Percentiles rank a stretch among this genome's conserved stretches.
These are phyloP conservation scores for Hedychridium roseum DNA, from an alignment of 2,888 invertebrate species.

Conservation along the genomic window DNA sequence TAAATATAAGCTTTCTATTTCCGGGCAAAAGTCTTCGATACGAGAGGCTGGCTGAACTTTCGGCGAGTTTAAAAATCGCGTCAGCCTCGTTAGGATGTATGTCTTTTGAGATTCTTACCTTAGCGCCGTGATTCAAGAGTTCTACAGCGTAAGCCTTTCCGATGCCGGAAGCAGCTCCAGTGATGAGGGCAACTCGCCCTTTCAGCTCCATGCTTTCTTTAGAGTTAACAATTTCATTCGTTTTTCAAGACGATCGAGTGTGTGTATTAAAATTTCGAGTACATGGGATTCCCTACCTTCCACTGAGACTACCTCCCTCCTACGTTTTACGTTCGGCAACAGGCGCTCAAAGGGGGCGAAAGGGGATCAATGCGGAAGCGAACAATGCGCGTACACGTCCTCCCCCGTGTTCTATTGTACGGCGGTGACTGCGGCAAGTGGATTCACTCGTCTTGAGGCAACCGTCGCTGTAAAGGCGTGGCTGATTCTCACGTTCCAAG, in stretches of 20 bases:
- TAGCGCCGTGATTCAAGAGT: slow-evolving; percentile 76
- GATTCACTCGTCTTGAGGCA: too few relatives aligned
- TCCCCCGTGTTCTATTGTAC: too few relatives aligned
- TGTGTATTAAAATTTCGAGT: too few relatives aligned
- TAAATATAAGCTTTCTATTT: slow-evolving; percentile 35
- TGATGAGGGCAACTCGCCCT: slow-evolving; percentile 77
- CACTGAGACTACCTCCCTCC: neutral
- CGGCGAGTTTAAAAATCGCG: slow-evolving; percentile 2
- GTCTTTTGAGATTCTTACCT: slow-evolving; percentile 69
- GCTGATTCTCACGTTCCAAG: too few relatives aligned
- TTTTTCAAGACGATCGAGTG: too few relatives aligned
- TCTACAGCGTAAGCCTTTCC: slow-evolving; percentile 78
- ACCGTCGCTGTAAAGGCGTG: too few relatives aligned
- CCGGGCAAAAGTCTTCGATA: slow-evolving; percentile 9
- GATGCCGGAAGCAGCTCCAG: slow-evolving; percentile 78
- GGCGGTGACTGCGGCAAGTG: too few relatives aligned
- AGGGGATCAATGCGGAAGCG: neutral
- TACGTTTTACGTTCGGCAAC: neutral
- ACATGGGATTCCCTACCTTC: neutral
- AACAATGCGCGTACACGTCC: too few relatives aligned
- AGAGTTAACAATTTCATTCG: too few relatives aligned
- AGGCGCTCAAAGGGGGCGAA: neutral
- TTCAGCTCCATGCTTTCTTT: slow-evolving; percentile 79
- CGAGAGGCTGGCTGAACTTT: neutral
- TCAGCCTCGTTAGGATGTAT: too few relatives aligned